Evolutionary conservation across 2,797 vertebrate genomes (phyloP).

Genomic region (Pseudochirops cupreus): DNA sequence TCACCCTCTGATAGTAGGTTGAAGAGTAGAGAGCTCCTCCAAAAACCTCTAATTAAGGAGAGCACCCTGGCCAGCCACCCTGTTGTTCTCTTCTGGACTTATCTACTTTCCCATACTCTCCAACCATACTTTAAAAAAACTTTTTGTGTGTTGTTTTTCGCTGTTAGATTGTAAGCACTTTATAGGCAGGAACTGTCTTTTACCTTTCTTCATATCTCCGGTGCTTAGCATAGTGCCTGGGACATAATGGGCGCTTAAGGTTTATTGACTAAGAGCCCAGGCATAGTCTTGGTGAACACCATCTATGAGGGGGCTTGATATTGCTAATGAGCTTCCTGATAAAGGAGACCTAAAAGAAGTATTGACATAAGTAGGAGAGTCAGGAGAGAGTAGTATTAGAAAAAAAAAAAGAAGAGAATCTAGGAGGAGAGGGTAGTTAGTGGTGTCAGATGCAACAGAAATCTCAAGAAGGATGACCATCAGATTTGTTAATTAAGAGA

Average conservation of each 20-base stretch:
- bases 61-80: too few relatives aligned
- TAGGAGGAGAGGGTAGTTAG: background rate
- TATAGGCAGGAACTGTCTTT: background rate
- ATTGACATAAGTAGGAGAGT: background rate
- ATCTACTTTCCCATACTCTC: background rate
- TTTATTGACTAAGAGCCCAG: background rate
- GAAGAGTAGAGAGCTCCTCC: background rate
- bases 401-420: background rate
- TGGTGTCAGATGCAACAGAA: background rate
- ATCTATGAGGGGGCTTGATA: background rate
- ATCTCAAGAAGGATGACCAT: background rate
- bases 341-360: background rate
- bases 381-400: background rate
- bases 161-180: background rate
- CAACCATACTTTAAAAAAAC: background rate
- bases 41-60: background rate
- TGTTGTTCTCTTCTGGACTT: background rate
- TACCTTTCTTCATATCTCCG: background rate
- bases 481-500: too few relatives aligned
- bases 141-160: slow-evolving; percentile 2
- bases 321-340: background rate
- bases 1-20: background rate
- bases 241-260: background rate
- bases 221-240: background rate
- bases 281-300: background rate